These are phyloP conservation scores for Onychomys torridus DNA, from an alignment of 2,797 vertebrate genomes.

Conservation along the genomic window DNA sequence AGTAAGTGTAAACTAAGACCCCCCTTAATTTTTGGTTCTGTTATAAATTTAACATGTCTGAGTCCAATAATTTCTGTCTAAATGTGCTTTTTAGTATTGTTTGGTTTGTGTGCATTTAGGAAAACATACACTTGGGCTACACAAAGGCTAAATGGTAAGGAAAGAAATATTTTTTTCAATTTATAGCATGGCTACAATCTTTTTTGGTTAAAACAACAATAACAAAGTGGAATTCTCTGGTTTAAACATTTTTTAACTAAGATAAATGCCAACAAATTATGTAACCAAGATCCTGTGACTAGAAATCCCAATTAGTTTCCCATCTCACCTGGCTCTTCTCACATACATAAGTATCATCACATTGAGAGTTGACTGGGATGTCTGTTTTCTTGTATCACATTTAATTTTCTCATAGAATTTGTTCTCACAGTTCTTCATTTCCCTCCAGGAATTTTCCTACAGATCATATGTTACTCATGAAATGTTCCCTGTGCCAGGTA, in stretches of 20 bases:
- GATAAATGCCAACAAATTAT: not conserved
- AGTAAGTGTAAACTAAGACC: too few species aligned
- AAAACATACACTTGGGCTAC: too few species aligned
- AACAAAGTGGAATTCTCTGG: not conserved
- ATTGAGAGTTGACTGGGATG: not conserved
- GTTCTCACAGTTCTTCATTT: not conserved
- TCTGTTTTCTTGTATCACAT: not conserved
- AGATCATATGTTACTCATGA: not conserved
- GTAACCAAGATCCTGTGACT: not conserved
- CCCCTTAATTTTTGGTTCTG: too few species aligned
- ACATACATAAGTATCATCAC: not conserved
- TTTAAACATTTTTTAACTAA: not conserved
- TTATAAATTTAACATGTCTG: too few species aligned
- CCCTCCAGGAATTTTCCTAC: rapidly evolving
- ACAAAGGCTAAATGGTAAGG: too few species aligned
- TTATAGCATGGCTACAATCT: too few species aligned
- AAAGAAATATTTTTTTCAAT: too few species aligned
- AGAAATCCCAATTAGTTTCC: not conserved
- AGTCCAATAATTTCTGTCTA: too few species aligned
- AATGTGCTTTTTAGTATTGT: too few species aligned
- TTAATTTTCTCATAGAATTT: too few species aligned
- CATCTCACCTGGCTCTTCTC: too few species aligned
- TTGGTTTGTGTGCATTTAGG: too few species aligned
- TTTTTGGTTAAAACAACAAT: not conserved
- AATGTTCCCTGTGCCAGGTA: not conserved